Conservation (phyloP, 2,797 vertebrate species). For the Microcaecilia unicolor region DNA sequence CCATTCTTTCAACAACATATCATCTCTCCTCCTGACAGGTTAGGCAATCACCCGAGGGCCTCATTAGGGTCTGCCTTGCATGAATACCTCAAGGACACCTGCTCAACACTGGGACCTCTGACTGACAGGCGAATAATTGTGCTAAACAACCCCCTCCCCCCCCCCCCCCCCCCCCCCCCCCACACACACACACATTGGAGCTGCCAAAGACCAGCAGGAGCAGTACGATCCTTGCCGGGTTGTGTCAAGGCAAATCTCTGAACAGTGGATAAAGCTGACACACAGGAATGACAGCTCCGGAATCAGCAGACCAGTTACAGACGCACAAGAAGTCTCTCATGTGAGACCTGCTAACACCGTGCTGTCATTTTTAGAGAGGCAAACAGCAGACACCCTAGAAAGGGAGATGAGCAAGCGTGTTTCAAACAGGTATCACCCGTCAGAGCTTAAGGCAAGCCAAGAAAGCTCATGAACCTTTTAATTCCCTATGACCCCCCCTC, state of each 20-base stretch:
- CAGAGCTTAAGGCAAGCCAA: too few relatives aligned
- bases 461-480: too few relatives aligned
- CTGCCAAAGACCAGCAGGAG: conserved; percentile 30
- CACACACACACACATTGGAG: conserved; percentile 41
- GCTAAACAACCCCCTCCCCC: conserved; percentile 66
- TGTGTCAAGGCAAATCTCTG: conserved; percentile 61
- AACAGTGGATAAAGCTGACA: conserved; percentile 37
- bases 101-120: conserved; percentile 38
- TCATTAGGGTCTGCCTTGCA: conserved; percentile 58
- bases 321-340: conserved; percentile 6
- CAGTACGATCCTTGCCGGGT: conserved; percentile 50
- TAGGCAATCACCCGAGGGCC: conserved; percentile 63
- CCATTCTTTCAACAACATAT: conserved; percentile 38
- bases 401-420: background rate
- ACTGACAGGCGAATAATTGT: conserved; percentile 77
- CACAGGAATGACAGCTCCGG: conserved; percentile 38
- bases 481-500: too few relatives aligned
- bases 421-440: too few relatives aligned
- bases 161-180: too few relatives aligned
- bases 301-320: conserved; percentile 33
- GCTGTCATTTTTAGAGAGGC: conserved; percentile 22
- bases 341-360: conserved; percentile 12
- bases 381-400: conserved; percentile 8
- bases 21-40: conserved; percentile 49
- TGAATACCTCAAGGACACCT: conserved; percentile 41